Evolutionary conservation across 2,797 vertebrate genomes (phyloP).

Genomic region (Clarias laeviceps): DNA sequence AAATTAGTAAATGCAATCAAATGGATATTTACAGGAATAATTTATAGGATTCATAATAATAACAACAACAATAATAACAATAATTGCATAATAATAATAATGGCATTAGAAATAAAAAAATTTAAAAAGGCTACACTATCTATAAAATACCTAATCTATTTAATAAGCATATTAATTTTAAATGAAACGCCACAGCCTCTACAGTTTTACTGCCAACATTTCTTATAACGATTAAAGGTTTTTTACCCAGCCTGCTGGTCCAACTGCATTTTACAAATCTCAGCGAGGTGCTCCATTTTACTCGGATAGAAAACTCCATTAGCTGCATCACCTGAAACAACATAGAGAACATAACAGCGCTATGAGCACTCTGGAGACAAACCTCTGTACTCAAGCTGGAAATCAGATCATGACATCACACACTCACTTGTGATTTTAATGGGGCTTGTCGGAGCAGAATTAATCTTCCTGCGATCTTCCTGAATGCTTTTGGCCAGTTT

Average conservation of each 20-base stretch:
- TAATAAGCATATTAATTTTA: neutral
- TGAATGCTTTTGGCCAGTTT: slow-evolving; percentile 89
- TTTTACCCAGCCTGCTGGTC: slow-evolving; percentile 84
- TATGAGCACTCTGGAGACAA: neutral
- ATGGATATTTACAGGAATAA: neutral
- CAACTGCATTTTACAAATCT: slow-evolving; percentile 83
- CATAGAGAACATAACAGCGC: slow-evolving; percentile 4
- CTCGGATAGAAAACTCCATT: slow-evolving; percentile 64
- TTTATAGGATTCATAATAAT: no score
- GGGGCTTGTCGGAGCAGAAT: slow-evolving; percentile 89
- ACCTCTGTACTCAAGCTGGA: neutral
- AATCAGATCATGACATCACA: neutral
- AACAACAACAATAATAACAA: no score
- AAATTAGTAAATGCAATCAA: neutral
- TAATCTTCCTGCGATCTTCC: slow-evolving; percentile 89
- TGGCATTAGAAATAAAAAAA: no score
- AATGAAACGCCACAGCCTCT: neutral
- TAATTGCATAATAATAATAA: no score
- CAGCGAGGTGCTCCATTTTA: slow-evolving; percentile 87
- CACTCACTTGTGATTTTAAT: slow-evolving; percentile 76
- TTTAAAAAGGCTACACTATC: no score
- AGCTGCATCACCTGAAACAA: slow-evolving; percentile 49
- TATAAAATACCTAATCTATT: neutral
- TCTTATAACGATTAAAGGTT: neutral
- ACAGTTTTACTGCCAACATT: neutral